Percentiles rank a stretch among this genome's conserved stretches.
Evolutionary conservation across 2,113 vertebrate species (phyloP).

Genomic region (Aythya baeri): DNA sequence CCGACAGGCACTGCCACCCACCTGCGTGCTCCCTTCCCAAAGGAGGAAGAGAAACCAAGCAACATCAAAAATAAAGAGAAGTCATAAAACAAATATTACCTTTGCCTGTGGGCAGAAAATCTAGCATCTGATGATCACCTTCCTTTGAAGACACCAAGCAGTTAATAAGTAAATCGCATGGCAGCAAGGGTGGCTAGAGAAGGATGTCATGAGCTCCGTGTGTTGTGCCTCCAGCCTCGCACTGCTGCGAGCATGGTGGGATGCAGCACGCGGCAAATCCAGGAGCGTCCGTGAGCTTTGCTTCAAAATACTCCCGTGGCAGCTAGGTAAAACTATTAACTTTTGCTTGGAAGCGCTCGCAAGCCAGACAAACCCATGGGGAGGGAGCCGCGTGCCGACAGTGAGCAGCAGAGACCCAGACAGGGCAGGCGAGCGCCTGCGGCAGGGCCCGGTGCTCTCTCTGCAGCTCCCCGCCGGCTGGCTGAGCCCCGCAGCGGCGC

Average conservation of each 20-base stretch:
- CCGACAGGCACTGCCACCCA: background rate
- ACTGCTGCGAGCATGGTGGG: no score
- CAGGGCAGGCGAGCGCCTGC: background rate
- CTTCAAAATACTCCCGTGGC: background rate
- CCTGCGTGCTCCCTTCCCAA: fast-evolving
- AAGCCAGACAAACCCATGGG: background rate
- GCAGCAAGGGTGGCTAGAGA: background rate
- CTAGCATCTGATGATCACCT: background rate
- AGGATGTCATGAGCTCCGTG: background rate
- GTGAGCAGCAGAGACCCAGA: background rate
- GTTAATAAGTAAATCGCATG: background rate
- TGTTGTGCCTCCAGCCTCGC: background rate
- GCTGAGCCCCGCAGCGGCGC: conserved; percentile 11
- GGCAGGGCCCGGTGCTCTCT: background rate
- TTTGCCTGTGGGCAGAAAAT: background rate
- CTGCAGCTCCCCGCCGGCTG: background rate
- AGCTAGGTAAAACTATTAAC: background rate
- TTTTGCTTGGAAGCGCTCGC: background rate
- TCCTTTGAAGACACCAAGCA: background rate
- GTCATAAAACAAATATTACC: conserved; percentile 22
- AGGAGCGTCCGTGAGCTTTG: background rate
- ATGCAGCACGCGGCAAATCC: background rate
- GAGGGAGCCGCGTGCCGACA: background rate
- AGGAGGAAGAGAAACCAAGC: background rate
- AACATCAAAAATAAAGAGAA: background rate